These are phyloP conservation scores for Clavelina lepadiformis DNA, from an alignment of 23 tunicate species.

Conservation along the genomic window DNA sequence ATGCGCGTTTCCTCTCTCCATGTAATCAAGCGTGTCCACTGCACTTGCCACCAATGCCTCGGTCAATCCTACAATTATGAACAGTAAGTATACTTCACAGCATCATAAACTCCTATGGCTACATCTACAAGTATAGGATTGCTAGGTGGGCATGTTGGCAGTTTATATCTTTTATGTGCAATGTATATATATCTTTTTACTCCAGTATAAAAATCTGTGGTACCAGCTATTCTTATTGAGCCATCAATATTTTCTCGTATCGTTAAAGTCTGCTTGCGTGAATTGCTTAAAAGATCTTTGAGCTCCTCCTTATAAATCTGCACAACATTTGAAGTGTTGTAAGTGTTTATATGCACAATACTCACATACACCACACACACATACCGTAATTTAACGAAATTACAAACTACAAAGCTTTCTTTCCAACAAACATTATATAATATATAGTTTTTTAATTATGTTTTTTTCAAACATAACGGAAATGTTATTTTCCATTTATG, in stretches of 20 bases:
- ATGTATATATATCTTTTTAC: too few species aligned
- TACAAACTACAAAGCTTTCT: too few species aligned
- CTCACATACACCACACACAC: too few species aligned
- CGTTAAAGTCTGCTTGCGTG: conserved; percentile 18
- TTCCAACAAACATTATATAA: too few species aligned
- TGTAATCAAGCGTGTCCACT: conserved; percentile 36
- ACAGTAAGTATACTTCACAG: neutral
- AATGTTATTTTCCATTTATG: too few species aligned
- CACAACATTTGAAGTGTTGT: too few species aligned
- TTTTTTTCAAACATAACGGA: too few species aligned
- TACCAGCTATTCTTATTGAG: conserved; percentile 46
- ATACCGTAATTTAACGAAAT: too few species aligned
- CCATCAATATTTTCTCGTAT: conserved; percentile 85
- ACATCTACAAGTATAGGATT: neutral
- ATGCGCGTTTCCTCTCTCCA: conserved; percentile 67
- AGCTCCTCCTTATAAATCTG: conserved; percentile 83
- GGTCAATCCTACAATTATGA: conserved; percentile 45
- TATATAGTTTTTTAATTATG: too few species aligned
- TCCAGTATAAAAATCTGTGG: too few species aligned
- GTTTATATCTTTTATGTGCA: too few species aligned
- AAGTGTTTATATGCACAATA: too few species aligned
- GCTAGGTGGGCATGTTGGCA: neutral
- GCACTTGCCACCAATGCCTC: conserved; percentile 52
- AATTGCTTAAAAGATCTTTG: conserved; percentile 45
- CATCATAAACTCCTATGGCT: neutral